Evolutionary conservation across 2,113 vertebrate species (phyloP).

Genomic region (Poeciliopsis prolifica): DNA sequence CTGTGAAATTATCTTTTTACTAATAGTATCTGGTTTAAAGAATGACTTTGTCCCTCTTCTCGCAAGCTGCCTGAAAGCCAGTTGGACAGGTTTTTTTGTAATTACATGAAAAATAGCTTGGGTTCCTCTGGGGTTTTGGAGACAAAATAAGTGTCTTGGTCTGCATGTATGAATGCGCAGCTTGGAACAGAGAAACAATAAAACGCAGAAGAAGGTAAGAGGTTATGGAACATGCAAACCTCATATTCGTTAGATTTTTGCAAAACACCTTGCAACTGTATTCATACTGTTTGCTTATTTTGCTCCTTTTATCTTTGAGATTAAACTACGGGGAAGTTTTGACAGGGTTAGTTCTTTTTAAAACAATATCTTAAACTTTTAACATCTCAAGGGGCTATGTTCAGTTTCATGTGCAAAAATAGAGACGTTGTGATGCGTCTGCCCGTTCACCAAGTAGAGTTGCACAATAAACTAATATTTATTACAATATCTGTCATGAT

Average conservation of each 20-base stretch:
- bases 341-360: no score
- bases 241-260: slow-evolving; percentile 5
- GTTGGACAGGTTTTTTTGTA: slow-evolving; percentile 79
- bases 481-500: no score
- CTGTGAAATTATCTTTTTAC: slow-evolving; percentile 18
- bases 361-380: neutral
- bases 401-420: neutral
- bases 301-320: no score
- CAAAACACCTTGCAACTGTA: neutral
- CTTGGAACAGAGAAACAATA: slow-evolving; percentile 16
- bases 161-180: slow-evolving; percentile 16
- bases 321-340: no score
- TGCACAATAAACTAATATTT: no score
- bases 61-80: slow-evolving; percentile 69
- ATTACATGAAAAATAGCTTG: slow-evolving; percentile 80
- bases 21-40: slow-evolving; percentile 29
- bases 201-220: slow-evolving; percentile 1
- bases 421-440: neutral
- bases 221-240: neutral
- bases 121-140: slow-evolving; percentile 72
- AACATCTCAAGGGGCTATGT: neutral
- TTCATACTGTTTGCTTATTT: neutral
- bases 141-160: slow-evolving; percentile 48
- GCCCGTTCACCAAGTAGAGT: neutral
- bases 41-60: slow-evolving; percentile 58